Evolutionary conservation across 2,797 vertebrate genomes (phyloP).

Genomic region (Peromyscus melanophrys): DNA sequence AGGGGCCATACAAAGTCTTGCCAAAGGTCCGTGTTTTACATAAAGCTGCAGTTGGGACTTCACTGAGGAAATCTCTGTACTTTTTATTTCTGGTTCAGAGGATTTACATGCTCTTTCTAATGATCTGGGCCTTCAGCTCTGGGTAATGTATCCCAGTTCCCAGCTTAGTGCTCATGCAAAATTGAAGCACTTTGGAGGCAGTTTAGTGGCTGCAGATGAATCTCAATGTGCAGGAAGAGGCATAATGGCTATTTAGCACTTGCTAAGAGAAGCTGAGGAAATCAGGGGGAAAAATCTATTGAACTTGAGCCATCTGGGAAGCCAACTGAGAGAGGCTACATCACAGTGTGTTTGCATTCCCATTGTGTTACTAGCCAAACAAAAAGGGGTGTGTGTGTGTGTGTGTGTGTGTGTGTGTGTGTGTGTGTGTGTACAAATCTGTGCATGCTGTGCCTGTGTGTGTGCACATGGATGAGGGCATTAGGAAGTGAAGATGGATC

Average conservation of each 20-base stretch:
- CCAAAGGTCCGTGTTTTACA: slow-evolving; percentile 86
- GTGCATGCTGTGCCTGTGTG: background rate
- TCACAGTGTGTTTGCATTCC: slow-evolving; percentile 84
- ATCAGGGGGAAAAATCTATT: slow-evolving; percentile 85
- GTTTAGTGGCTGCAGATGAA: slow-evolving; percentile 90
- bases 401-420: background rate
- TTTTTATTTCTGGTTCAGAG: slow-evolving; percentile 94
- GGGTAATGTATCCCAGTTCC: slow-evolving; percentile 91
- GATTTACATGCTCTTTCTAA: slow-evolving; percentile 93
- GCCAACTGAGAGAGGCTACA: slow-evolving; percentile 77
- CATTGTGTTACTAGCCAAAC: slow-evolving; percentile 63
- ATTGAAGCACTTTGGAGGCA: slow-evolving; percentile 92
- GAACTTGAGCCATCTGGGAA: slow-evolving; percentile 88
- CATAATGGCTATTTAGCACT: slow-evolving; percentile 88
- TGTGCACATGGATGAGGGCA: background rate
- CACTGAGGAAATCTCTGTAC: slow-evolving; percentile 88
- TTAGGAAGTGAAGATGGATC: background rate
- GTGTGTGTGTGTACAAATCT: background rate
- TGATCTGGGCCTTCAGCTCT: slow-evolving; percentile 90
- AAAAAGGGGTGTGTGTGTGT: background rate
- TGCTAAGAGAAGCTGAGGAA: slow-evolving; percentile 86
- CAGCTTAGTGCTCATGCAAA: slow-evolving; percentile 95
- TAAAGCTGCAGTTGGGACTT: slow-evolving; percentile 86
- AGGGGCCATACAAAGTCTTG: slow-evolving; percentile 68
- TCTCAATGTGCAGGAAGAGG: slow-evolving; percentile 88